Evolutionary conservation across 1,140 invertebrate genomes (phyloP).

Genomic region (Eufriesea mexicana): DNA sequence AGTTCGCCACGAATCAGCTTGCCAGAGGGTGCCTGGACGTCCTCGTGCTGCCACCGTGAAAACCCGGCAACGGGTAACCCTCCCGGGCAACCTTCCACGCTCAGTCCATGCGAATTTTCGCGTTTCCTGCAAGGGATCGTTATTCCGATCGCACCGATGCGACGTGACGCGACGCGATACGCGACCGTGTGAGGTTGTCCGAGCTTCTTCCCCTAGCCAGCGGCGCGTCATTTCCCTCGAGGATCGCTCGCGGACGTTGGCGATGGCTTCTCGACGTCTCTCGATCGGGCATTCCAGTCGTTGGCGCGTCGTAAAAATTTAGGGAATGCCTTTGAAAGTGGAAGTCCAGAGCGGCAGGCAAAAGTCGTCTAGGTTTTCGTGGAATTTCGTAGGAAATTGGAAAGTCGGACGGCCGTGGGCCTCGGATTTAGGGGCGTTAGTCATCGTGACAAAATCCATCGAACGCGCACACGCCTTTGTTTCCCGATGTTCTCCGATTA

Average conservation of each 20-base stretch:
- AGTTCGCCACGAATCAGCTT: constrained; percentile 49
- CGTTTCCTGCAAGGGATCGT: constrained; percentile 30
- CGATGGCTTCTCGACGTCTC: neutral
- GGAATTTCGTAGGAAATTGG: neutral
- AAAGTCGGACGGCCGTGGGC: neutral
- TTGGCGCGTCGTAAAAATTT: neutral
- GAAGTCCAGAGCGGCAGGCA: too few species aligned
- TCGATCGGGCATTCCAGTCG: neutral
- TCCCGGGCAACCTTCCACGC: neutral
- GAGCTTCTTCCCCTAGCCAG: too few species aligned
- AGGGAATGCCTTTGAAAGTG: neutral
- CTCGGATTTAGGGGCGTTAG: neutral
- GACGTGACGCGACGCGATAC: neutral
- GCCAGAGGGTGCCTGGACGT: constrained; percentile 20
- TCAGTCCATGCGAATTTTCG: constrained; percentile 46
- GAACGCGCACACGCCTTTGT: neutral
- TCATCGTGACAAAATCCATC: neutral
- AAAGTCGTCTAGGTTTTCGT: neutral
- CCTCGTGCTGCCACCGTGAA: neutral
- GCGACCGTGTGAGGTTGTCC: too few species aligned
- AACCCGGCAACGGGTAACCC: neutral
- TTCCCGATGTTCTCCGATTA: neutral
- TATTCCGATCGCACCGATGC: constrained; percentile 21
- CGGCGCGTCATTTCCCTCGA: neutral
- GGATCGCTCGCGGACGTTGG: neutral